Percentiles rank a stretch among this genome's conserved stretches.
phyloP scores from a whole-genome alignment of 1,140 invertebrate species.

The Battus philenor region DNA sequence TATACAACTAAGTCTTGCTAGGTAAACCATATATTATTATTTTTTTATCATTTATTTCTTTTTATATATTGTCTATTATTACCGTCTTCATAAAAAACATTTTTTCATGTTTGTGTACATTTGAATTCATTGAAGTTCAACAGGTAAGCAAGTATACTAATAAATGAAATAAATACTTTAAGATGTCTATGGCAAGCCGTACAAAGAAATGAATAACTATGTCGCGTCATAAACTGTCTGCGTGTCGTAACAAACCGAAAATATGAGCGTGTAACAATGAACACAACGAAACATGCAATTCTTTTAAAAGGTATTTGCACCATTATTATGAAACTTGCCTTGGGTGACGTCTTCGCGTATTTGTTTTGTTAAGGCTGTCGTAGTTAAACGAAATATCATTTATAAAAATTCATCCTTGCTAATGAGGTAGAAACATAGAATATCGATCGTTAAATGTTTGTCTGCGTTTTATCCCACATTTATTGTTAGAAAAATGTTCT shows the following conservation, averaged over 20 bases:
- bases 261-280: constrained; percentile 8
- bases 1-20: no score
- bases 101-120: not conserved
- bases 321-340: constrained; percentile 9
- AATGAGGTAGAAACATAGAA: no score
- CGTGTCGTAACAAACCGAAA: constrained; percentile 14
- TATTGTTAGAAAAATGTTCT: no score
- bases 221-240: constrained; percentile 8
- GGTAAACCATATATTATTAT: not conserved
- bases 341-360: constrained; percentile 1
- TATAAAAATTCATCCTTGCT: no score
- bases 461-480: no score
- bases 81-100: not conserved
- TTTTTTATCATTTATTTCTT: not conserved
- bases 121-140: not conserved
- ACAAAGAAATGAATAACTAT: constrained; percentile 1
- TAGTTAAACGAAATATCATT: no score
- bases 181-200: not conserved
- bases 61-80: not conserved
- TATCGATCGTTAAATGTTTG: no score
- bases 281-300: constrained; percentile 9
- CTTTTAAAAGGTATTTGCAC: constrained; percentile 3
- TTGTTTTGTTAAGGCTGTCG: no score
- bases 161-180: not conserved
- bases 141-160: not conserved